Base-by-base conservation (phyloP, 1,140 invertebrate genomes). In the Condylostylus longicornis region DNA sequence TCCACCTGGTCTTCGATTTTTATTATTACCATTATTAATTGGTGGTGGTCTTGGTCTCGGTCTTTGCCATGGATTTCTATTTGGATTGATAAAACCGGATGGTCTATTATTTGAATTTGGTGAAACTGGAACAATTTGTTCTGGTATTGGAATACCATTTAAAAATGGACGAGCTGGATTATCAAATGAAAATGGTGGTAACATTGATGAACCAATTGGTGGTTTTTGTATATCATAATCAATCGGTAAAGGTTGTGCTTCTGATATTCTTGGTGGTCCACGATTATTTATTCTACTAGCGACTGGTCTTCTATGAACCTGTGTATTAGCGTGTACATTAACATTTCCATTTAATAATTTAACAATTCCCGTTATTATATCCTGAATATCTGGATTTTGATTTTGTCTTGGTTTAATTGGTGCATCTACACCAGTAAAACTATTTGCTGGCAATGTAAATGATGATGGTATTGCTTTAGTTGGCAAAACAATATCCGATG, bases 321-420 rank as follows among this genome's bases (percentile, higher is more conserved):
- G 69, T 0, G 72, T 74, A 47, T 81, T 80, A 1, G 75, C 72
- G 46, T 79, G 75, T 1, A 80, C 77, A 46, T 86, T 83, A 0
- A 86, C 82, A 46, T 89, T 87, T 1, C 85, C 85, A 47, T 89
- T 87, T 1, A 90, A 61, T 2, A 90, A 58, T 55, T 89, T 87
- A 0, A 90, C 83, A 23, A 91, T 82, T 9, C 84, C 85, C 6
- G 83, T 85, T 33, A 91, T 84, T 10, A 90, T 87, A 50, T 89
- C 86, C 58, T 89, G 82, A 36, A 89, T 86, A 55, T 88, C 83
- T 14, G 80, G 79, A 54, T 74, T 77, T 12, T 50, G 51, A 35
- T 57, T 60, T 37, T 60, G 58, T 8, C 53, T 51, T 0, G 53
- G 42, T 51, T 50, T 52, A 58, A 49, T 50, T 19, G 48, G 46